Evolutionary conservation across 2,113 vertebrate genomes (phyloP).

Genomic region (Gymnobelideus leadbeateri): DNA sequence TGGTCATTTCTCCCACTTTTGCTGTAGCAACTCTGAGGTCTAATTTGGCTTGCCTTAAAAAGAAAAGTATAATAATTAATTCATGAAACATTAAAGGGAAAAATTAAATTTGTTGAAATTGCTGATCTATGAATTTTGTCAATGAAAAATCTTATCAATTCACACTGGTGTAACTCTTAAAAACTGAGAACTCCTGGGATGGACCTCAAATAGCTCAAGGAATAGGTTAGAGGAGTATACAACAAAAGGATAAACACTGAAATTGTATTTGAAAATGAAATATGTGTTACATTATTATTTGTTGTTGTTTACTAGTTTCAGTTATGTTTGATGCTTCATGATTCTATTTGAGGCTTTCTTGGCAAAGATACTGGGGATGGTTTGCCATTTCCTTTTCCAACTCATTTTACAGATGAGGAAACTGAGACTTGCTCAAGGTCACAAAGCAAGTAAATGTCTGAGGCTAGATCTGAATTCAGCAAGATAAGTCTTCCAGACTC

Average conservation of each 20-base stretch:
- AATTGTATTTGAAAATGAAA: background rate
- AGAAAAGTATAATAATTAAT: constrained; percentile 60
- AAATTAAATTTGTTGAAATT: constrained; percentile 28
- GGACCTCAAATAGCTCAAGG: background rate
- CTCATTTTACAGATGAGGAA: background rate
- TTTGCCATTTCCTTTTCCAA: background rate
- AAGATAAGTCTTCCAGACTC: background rate
- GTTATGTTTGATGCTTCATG: background rate
- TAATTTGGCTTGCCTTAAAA: constrained; percentile 88
- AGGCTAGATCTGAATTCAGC: background rate
- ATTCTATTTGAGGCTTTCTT: background rate
- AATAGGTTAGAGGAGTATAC: background rate
- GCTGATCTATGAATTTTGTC: background rate
- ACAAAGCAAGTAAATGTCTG: background rate
- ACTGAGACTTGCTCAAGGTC: background rate
- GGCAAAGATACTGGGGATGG: background rate
- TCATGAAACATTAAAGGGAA: background rate
- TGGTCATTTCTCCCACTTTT: constrained; percentile 92
- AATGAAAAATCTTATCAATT: background rate
- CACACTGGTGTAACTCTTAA: background rate
- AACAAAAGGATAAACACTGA: background rate
- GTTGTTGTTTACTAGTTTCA: background rate
- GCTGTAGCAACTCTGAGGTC: constrained; percentile 88
- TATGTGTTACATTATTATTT: background rate
- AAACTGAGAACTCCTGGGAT: background rate